phyloP scores from a whole-genome alignment of 2,888 invertebrate species.

The Drosophila quinaria region DNA sequence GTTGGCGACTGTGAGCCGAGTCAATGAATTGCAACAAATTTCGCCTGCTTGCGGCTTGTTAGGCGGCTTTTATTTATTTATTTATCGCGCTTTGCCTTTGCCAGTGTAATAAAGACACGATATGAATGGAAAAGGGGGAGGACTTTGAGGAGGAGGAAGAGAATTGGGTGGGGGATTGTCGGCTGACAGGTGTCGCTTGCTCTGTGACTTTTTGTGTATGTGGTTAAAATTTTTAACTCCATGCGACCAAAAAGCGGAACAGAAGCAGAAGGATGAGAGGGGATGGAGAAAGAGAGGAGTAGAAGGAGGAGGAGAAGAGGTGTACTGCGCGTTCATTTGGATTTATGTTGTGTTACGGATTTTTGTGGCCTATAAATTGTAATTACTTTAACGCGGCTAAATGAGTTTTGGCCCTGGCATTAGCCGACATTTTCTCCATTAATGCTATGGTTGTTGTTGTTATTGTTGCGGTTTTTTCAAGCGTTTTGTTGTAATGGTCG shows the following conservation, averaged over 20 bases:
- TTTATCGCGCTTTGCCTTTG: slow-evolving; percentile 75
- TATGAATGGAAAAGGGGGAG: slow-evolving; percentile 18
- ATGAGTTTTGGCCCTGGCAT: slow-evolving; percentile 76
- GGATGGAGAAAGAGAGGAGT: background rate
- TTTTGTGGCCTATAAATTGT: slow-evolving; percentile 82
- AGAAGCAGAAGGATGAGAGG: background rate
- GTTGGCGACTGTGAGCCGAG: slow-evolving; percentile 78
- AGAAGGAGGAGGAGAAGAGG: background rate
- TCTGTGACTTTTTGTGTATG: slow-evolving; percentile 62
- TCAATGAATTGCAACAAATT: slow-evolving; percentile 84
- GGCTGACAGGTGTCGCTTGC: slow-evolving; percentile 70
- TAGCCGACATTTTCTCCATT: slow-evolving; percentile 63
- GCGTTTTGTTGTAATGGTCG: slow-evolving; percentile 69
- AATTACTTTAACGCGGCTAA: slow-evolving; percentile 80
- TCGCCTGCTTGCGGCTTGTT: slow-evolving; percentile 76
- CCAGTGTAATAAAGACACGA: slow-evolving; percentile 75
- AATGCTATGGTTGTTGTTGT: slow-evolving; percentile 53
- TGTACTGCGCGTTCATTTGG: slow-evolving; percentile 71
- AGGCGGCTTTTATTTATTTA: slow-evolving; percentile 79
- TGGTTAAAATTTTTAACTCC: slow-evolving; percentile 79
- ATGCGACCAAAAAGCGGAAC: slow-evolving; percentile 39
- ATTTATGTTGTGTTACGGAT: slow-evolving; percentile 80
- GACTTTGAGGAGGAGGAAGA: background rate
- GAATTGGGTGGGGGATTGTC: background rate
- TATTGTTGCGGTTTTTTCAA: slow-evolving; percentile 39